Evolutionary conservation across 92 coral and sea anemone species (phyloP).

Genomic region (Diadumene lineata): DNA sequence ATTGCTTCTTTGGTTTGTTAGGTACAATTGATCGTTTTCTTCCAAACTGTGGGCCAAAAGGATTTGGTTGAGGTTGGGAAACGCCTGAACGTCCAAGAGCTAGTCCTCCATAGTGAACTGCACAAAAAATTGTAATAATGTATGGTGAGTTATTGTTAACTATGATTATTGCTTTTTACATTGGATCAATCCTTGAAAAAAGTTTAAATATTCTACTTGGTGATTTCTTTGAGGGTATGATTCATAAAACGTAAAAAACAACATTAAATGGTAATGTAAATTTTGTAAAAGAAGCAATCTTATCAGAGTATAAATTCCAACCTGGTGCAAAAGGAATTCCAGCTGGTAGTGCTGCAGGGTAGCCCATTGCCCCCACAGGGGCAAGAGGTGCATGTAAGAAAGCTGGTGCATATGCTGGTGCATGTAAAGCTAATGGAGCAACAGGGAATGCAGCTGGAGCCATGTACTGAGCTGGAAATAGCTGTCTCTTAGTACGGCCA

Average conservation of each 20-base stretch:
- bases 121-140: not conserved
- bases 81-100: constrained; percentile 61
- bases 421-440: constrained; percentile 42
- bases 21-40: constrained; percentile 60
- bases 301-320: not conserved
- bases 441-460: constrained; percentile 42
- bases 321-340: constrained; percentile 41
- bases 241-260: too few species aligned
- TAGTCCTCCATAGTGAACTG: constrained; percentile 39
- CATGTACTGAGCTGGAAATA: constrained; percentile 34
- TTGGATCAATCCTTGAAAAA: too few species aligned
- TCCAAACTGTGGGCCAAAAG: constrained; percentile 39
- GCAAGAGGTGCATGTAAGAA: constrained; percentile 50
- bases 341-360: constrained; percentile 48
- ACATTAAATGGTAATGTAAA: too few species aligned
- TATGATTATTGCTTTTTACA: too few species aligned
- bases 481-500: constrained; percentile 69
- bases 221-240: too few species aligned
- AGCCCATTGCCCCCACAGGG: constrained; percentile 5
- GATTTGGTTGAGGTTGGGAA: constrained; percentile 46
- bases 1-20: constrained; percentile 14
- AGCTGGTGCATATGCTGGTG: constrained; percentile 50
- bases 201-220: too few species aligned
- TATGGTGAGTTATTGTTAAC: too few species aligned
- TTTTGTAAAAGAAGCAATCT: too few species aligned